Evolutionary conservation across 2,113 vertebrate genomes (phyloP), one percentile per base, ranked within the genome.

Genomic region (Isichthys henryi): DNA sequence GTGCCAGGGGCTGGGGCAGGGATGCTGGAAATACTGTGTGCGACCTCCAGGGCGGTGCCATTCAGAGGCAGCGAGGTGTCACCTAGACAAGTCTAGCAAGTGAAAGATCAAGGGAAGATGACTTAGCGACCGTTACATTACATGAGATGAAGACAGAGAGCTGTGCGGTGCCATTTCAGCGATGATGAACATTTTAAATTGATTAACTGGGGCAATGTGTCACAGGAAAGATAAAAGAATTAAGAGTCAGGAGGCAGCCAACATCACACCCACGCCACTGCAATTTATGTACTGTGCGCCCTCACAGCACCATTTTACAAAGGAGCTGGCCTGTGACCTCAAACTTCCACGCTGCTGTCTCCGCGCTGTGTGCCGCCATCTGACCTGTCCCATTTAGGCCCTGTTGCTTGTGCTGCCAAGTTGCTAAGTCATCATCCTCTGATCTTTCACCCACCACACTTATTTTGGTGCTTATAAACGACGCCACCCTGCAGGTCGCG

Each of bases 201-300:
- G 50, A 53, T 49, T 53, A 87, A 87, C 23, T 87, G 27, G 49
- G 85, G 82, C 85, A 35, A 53, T 53, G 85, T 53, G 85, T 87
- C 85, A 87, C 10, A 87, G 23, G 39, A 56, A 11, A 87, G 45
- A 70, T 80, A 43, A 77, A 39, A 39, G 31, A 39, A 39, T 5
- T 35, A 35, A 80, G 35, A 31, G 74, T 50, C 50, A 19, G 11
- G n/a, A 52, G 17, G 49, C 85, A 52, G 50, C 15, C 50, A 17
- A 48, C 23, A n/a, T 52, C 8, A n/a, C 50, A 6, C 85, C 85
- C 50, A 87, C 85, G 15, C n/a, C 17, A 10, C 31, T 31, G 50
- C 85, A 87, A 39, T 35, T 87, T 87, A 19, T 52, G 49, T 53
- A 56, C 48, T 50, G 50, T 39, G 85, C 27, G 19, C 45, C 31